These are phyloP conservation scores for Sweltsa coloradensis DNA, from an alignment of 1,140 invertebrate genomes.

Conservation along the genomic window DNA sequence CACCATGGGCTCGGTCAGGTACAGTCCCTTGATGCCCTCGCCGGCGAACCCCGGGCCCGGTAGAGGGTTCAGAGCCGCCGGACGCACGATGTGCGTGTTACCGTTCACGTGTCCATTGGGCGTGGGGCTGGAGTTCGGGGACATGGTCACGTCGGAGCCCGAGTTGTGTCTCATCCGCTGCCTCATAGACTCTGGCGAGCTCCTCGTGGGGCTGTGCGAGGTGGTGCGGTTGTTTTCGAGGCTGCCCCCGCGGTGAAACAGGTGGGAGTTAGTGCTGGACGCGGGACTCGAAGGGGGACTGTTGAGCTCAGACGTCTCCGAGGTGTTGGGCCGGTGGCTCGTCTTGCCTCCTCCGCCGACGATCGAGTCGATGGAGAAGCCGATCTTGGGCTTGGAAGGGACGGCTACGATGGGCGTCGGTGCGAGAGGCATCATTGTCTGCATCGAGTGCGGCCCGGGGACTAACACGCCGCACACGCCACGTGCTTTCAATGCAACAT, in stretches of 20 bases:
- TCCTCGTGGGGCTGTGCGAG: not conserved
- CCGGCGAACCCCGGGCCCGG: slow-evolving; percentile 19
- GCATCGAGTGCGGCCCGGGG: too few species aligned
- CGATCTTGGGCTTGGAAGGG: slow-evolving; percentile 81
- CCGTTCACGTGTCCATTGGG: not conserved
- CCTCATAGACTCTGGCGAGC: slow-evolving; percentile 1
- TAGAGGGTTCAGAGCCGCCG: slow-evolving; percentile 31
- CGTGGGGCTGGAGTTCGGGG: slow-evolving; percentile 1
- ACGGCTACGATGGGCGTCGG: slow-evolving; percentile 73
- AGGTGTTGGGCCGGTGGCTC: slow-evolving; percentile 20
- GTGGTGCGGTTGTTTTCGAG: slow-evolving; percentile 1
- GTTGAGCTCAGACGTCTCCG: slow-evolving; percentile 25
- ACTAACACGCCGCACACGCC: too few species aligned
- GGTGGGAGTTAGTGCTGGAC: slow-evolving; percentile 24
- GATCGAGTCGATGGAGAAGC: slow-evolving; percentile 90
- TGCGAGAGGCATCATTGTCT: slow-evolving; percentile 77
- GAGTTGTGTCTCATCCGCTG: not conserved
- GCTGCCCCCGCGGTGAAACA: slow-evolving; percentile 2
- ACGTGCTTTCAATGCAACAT: too few species aligned
- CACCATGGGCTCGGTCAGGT: slow-evolving; percentile 18
- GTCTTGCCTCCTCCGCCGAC: slow-evolving; percentile 49
- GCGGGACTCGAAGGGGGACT: slow-evolving; percentile 28
- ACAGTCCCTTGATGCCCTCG: slow-evolving; percentile 17
- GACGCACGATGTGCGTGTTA: slow-evolving; percentile 14
- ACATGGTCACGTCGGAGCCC: not conserved